Conservation (phyloP, 2,888 invertebrate genomes). For the Folsomia manolachei region DNA sequence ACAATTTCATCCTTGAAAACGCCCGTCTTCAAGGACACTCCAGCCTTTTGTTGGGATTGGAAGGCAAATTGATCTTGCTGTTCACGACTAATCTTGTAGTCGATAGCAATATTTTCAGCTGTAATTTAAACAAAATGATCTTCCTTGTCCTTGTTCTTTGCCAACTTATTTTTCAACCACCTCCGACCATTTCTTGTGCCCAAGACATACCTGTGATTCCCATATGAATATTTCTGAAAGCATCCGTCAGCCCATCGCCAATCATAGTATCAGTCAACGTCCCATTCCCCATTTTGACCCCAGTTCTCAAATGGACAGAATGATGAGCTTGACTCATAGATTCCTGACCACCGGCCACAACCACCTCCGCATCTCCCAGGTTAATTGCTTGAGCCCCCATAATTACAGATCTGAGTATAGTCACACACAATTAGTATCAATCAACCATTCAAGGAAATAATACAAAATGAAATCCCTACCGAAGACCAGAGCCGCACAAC, state of each 20-base stretch:
- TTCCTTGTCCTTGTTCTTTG: neutral
- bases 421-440: too few species aligned
- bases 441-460: neutral
- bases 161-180: neutral
- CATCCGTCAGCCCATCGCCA: constrained; percentile 71
- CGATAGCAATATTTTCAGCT: constrained; percentile 69
- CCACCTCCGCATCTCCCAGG: constrained; percentile 64
- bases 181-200: neutral
- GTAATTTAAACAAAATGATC: constrained; percentile 58
- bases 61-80: constrained; percentile 70
- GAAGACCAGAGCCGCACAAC: constrained; percentile 79
- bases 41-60: constrained; percentile 66
- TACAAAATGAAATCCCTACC: constrained; percentile 57
- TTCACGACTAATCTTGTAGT: constrained; percentile 64
- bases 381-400: constrained; percentile 68
- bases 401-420: constrained; percentile 62
- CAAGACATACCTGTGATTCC: constrained; percentile 62
- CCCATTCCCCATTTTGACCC: constrained; percentile 66
- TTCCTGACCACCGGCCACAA: constrained; percentile 79
- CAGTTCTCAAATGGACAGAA: constrained; percentile 62
- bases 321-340: constrained; percentile 76
- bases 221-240: constrained; percentile 72
- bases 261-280: constrained; percentile 66
- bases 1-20: constrained; percentile 71
- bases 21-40: constrained; percentile 62